Percentiles rank a stretch among this genome's conserved stretches.
These are phyloP conservation scores for Acrobasis suavella DNA, from an alignment of 2,888 invertebrate species.

Conservation along the genomic window DNA sequence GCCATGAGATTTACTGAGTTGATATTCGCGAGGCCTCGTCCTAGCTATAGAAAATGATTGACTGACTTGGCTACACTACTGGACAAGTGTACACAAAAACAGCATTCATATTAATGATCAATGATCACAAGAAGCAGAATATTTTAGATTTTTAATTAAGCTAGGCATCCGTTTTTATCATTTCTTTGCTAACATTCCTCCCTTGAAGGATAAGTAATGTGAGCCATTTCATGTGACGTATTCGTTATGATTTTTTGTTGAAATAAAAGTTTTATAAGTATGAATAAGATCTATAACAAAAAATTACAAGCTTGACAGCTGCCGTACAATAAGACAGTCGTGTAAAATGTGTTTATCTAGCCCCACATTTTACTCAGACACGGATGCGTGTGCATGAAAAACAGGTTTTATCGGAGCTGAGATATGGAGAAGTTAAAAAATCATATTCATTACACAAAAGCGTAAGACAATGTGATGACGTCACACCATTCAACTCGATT, in stretches of 20 bases:
- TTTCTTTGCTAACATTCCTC: conserved; percentile 6
- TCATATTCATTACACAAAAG: too few species aligned
- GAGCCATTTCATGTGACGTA: not conserved
- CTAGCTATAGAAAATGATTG: conserved; percentile 42
- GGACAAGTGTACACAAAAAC: conserved; percentile 10
- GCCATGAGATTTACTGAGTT: not conserved
- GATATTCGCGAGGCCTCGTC: not conserved
- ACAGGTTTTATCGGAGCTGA: too few species aligned
- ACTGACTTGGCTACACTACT: conserved; percentile 2
- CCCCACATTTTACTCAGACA: too few species aligned
- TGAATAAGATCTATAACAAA: not conserved
- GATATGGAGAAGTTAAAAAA: too few species aligned
- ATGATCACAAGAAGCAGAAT: conserved; percentile 13
- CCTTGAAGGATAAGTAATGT: conserved; percentile 12
- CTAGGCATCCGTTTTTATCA: conserved; percentile 18
- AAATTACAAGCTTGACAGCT: too few species aligned
- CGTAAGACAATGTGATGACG: too few species aligned
- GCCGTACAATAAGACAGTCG: too few species aligned
- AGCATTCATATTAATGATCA: conserved; percentile 17
- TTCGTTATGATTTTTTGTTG: not conserved
- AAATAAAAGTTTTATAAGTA: not conserved
- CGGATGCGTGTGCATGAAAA: too few species aligned
- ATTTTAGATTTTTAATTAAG: conserved; percentile 21
- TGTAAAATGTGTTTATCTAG: too few species aligned
- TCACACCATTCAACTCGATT: too few species aligned